Evolutionary conservation across 92 coral and sea anemone species (phyloP).

Genomic region (Meandrina meandrites): DNA sequence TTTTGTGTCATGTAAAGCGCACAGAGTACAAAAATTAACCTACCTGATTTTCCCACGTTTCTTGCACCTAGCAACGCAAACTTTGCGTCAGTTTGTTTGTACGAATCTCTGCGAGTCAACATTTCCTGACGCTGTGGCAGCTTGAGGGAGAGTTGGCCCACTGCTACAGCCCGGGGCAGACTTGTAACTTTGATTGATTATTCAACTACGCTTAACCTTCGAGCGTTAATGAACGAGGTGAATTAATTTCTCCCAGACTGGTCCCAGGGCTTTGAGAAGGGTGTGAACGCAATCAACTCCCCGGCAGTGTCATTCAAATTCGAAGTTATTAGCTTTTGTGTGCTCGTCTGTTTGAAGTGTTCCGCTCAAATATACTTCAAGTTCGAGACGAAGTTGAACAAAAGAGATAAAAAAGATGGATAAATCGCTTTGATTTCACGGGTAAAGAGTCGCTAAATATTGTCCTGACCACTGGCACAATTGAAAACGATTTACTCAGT

Average conservation of each 20-base stretch:
- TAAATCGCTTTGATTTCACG: background rate
- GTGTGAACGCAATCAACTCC: slow-evolving; percentile 16
- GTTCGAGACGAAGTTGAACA: background rate
- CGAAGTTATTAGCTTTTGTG: slow-evolving; percentile 5
- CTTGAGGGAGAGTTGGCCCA: background rate
- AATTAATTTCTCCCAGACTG: background rate
- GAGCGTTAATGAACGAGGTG: background rate
- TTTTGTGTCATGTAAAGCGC: background rate
- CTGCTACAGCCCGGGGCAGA: background rate
- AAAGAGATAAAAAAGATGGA: background rate
- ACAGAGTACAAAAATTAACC: background rate
- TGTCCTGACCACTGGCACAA: too few species aligned
- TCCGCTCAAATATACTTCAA: background rate
- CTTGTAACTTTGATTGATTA: background rate
- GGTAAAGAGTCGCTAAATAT: too few species aligned
- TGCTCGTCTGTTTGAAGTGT: background rate
- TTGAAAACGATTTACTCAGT: background rate
- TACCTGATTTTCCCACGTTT: slow-evolving; percentile 90
- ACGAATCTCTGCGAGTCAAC: slow-evolving; percentile 61
- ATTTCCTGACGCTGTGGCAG: slow-evolving; percentile 5
- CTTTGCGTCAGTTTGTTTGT: slow-evolving; percentile 62
- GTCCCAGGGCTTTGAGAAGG: background rate
- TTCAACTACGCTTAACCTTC: background rate
- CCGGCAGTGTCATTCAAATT: slow-evolving; percentile 20
- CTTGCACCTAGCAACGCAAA: slow-evolving; percentile 76